A percentile compares a stretch with the other conserved stretches of the same genome.
Evolutionary conservation across 2,113 vertebrate genomes (phyloP).

Genomic region (Bufo gargarizans): DNA sequence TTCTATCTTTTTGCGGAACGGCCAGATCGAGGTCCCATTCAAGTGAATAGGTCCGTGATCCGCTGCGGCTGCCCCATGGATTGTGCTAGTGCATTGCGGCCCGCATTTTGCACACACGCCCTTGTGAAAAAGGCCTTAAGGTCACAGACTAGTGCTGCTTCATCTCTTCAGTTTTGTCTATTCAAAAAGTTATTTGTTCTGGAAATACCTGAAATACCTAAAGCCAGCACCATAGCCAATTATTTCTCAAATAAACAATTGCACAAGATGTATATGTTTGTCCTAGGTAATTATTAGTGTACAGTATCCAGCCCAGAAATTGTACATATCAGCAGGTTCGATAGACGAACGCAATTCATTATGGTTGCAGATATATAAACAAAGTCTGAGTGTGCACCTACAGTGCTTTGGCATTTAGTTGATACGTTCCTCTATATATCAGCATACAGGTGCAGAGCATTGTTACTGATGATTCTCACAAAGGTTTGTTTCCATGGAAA

Average conservation of each 20-base stretch:
- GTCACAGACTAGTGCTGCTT: too few relatives aligned
- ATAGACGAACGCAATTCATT: constrained; percentile 14
- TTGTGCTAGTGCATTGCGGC: too few relatives aligned
- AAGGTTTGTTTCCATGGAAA: constrained; percentile 47
- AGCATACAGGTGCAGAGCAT: constrained; percentile 27
- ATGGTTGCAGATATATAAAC: neutral
- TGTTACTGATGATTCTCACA: neutral
- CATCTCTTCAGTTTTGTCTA: too few relatives aligned
- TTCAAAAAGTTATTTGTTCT: neutral
- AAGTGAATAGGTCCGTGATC: too few relatives aligned
- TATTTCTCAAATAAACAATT: neutral
- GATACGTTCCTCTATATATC: constrained; percentile 7
- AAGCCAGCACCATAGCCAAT: neutral
- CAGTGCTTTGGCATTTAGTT: constrained; percentile 5
- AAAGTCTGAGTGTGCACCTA: neutral
- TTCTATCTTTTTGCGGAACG: too few relatives aligned
- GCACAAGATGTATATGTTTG: neutral
- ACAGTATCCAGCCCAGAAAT: neutral
- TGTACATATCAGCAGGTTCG: neutral
- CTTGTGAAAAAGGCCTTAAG: too few relatives aligned
- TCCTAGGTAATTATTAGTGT: neutral
- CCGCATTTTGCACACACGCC: too few relatives aligned
- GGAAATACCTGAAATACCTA: neutral
- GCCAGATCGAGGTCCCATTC: too few relatives aligned
- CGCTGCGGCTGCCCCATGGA: too few relatives aligned